phyloP scores from a whole-genome alignment of 2,888 invertebrate genomes.

The Xanthorhoe designata region DNA sequence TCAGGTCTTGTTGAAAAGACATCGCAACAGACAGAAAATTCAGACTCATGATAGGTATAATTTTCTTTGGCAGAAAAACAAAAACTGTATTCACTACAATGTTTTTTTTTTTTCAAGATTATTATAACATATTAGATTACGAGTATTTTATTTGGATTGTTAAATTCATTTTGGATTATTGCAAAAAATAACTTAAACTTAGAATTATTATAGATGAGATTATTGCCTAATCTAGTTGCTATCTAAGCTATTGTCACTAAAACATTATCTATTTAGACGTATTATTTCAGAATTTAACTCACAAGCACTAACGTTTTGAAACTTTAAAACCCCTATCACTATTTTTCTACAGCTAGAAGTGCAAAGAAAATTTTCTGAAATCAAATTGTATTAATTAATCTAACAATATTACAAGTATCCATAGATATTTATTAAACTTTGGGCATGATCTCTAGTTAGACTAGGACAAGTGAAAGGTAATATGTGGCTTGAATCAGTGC shows the following conservation, averaged over 20 bases:
- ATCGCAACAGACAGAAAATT: background rate
- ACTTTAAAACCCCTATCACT: background rate
- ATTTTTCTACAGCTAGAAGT: slow-evolving; percentile 7
- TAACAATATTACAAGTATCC: slow-evolving; percentile 6
- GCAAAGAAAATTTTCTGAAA: background rate
- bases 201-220: slow-evolving; percentile 5
- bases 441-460: slow-evolving; percentile 18
- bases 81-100: background rate
- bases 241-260: slow-evolving; percentile 9
- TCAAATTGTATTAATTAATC: background rate
- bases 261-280: background rate
- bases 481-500: slow-evolving; percentile 20
- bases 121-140: background rate
- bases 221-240: slow-evolving; percentile 10
- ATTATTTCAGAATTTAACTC: background rate
- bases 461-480: slow-evolving; percentile 24
- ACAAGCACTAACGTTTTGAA: background rate
- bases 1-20: background rate
- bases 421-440: background rate
- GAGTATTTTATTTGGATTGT: background rate
- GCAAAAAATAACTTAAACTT: background rate
- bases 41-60: background rate
- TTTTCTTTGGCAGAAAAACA: background rate
- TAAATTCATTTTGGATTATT: background rate
- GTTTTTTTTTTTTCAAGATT: background rate